Conservation (phyloP, 2,113 vertebrate genomes). For the Brienomyrus longianalis region DNA sequence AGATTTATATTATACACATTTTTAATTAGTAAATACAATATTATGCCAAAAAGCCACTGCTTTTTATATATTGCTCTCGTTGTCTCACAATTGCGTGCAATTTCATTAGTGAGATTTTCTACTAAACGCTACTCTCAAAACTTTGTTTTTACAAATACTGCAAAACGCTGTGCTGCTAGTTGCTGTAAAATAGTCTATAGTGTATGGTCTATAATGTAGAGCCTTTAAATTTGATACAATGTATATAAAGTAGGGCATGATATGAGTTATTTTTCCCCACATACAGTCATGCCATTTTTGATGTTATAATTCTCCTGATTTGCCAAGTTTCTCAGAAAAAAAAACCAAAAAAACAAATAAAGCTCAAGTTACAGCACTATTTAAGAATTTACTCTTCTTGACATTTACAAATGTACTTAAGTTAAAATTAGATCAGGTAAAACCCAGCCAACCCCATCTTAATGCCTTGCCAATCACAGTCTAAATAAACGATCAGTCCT, state of each 20-base stretch:
- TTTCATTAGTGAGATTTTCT: too few relatives aligned
- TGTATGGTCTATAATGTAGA: not conserved
- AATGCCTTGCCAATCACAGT: not conserved
- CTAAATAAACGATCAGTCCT: not conserved
- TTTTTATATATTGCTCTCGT: too few relatives aligned
- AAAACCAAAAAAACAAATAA: too few relatives aligned
- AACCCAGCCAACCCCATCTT: not conserved
- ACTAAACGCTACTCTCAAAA: too few relatives aligned
- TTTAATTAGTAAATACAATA: too few relatives aligned
- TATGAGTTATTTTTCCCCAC: not conserved
- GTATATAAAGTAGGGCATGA: not conserved
- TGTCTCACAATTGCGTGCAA: too few relatives aligned
- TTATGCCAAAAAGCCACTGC: too few relatives aligned
- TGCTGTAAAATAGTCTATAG: not conserved
- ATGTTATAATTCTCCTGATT: not conserved
- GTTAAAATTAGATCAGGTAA: not conserved
- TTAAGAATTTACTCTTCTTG: not conserved
- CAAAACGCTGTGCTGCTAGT: too few relatives aligned
- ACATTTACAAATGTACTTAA: not conserved
- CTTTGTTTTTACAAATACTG: too few relatives aligned
- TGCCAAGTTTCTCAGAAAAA: not conserved
- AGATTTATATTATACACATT: too few relatives aligned
- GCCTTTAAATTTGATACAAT: not conserved
- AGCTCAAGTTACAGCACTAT: not conserved
- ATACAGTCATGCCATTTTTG: not conserved